phyloP scores from a whole-genome alignment of 2,113 vertebrate species.

The Melanocharis versteri region DNA sequence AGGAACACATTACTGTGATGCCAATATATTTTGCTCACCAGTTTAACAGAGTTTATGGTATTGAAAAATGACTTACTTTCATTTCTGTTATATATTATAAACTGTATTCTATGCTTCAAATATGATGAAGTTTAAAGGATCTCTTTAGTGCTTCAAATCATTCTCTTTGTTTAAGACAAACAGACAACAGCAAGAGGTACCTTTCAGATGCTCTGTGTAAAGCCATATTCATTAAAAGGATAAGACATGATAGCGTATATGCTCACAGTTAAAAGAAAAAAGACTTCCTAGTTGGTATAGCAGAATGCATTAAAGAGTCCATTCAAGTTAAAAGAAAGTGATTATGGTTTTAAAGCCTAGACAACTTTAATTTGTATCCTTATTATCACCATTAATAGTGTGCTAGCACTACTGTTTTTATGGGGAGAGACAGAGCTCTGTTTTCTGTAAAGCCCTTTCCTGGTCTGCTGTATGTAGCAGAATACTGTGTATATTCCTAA shows the following conservation, averaged over 20 bases:
- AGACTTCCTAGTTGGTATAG: not conserved
- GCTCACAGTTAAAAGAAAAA: not conserved
- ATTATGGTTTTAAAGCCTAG: not conserved
- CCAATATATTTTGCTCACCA: not conserved
- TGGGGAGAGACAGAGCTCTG: not conserved
- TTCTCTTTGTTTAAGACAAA: not conserved
- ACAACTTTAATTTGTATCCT: not conserved
- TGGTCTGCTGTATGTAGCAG: not conserved
- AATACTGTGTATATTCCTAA: not conserved
- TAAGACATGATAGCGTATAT: not conserved
- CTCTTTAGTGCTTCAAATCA: not conserved
- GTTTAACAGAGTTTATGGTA: not conserved
- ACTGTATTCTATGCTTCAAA: not conserved
- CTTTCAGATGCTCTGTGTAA: not conserved
- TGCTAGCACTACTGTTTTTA: not conserved
- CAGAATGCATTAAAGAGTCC: not conserved
- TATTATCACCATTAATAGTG: not conserved
- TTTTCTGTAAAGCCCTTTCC: not conserved
- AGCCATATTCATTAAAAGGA: not conserved
- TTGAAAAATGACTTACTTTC: not conserved
- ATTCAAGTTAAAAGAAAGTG: not conserved
- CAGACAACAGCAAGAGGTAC: not conserved
- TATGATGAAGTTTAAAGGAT: not conserved
- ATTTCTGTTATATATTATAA: not conserved
- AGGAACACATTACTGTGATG: not conserved